Base-by-base conservation (phyloP, 2,888 invertebrate genomes). In the Agrochola lychnidis region DNA sequence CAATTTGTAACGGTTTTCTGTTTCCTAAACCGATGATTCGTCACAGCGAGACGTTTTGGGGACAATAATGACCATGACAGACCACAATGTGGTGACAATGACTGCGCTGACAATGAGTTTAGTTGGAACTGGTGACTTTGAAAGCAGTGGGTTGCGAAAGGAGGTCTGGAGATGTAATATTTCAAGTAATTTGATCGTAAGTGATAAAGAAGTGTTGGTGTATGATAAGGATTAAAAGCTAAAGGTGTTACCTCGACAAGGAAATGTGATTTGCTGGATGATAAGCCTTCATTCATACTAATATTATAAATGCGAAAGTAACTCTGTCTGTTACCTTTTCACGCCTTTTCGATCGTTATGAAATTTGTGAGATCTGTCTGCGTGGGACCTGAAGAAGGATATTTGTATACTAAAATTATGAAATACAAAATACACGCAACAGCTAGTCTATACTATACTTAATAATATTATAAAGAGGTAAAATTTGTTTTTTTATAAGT, bases 21-120 rank as follows among this genome's bases (percentile, higher is more conserved):
- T 88, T 89, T 87, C 84, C 83, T 82, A 88, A 88, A 86, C 78
- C 56, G 22, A 42, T 57, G 68, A 88, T 90, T 89, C 71, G 90
- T 82, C 78, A 86, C 76, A 84, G 74, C 67, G 3, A 77, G 66
- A 30, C 79, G 74, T 84, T 87, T 84, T 85, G 83, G 79, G 79
- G 84, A 81, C 78, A 75, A 10, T 74, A 82, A 82, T 51, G 73
- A 59, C 83, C 83, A 70, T 88, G 82, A 78, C 78, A 67, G 66
- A 63, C 72, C 59, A 90, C 87, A 88, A 89, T 85, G 78, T 82
- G 77, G 72, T 70, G 83, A 85, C 86, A 90, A 88, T 79, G 74
- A 71, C 76, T 45, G 25, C 59, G 14, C 14, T 69, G 81, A 83
- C 85, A 89, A 86, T 75, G 66, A 68, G 25, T 42, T 84, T 59